Percentiles rank a stretch among this genome's conserved stretches.
Conservation (phyloP, 2,888 invertebrate genomes). For the Thalpophila matura region DNA sequence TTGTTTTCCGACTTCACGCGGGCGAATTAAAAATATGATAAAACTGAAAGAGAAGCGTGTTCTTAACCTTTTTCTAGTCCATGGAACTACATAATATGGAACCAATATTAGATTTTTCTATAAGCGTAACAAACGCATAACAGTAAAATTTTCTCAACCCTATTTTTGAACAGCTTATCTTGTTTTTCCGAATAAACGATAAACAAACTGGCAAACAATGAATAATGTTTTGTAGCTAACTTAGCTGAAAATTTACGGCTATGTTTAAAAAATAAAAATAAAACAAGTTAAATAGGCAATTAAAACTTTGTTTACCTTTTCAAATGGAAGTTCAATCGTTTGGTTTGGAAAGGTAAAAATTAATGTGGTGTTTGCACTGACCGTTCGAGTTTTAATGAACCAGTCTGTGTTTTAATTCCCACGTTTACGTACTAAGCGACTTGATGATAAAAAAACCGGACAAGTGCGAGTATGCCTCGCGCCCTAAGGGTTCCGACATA, state of each 20-base stretch:
- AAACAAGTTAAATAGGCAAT: conserved; percentile 7
- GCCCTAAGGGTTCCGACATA: no score
- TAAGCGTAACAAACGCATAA: not conserved
- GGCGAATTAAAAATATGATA: no score
- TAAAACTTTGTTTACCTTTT: conserved; percentile 20
- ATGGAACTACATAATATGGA: not conserved
- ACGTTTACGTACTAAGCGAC: no score
- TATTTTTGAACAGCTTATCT: conserved; percentile 13
- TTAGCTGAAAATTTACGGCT: not conserved
- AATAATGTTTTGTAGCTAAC: conserved; percentile 9
- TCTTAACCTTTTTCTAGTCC: no score
- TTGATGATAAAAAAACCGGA: no score
- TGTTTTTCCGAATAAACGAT: conserved; percentile 28
- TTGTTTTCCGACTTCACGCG: no score
- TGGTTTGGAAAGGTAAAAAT: not conserved
- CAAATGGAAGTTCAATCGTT: not conserved
- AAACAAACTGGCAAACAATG: conserved; percentile 45
- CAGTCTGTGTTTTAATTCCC: not conserved
- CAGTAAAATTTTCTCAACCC: no score
- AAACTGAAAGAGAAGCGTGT: no score
- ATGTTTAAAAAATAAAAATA: not conserved
- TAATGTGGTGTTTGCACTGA: not conserved
- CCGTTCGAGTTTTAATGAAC: not conserved
- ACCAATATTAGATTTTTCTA: not conserved
- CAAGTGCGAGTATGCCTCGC: no score